Evolutionary conservation across 2,888 invertebrate species (phyloP), one percentile per base, ranked within the genome.

Genomic region (Cyclophora albipunctata): DNA sequence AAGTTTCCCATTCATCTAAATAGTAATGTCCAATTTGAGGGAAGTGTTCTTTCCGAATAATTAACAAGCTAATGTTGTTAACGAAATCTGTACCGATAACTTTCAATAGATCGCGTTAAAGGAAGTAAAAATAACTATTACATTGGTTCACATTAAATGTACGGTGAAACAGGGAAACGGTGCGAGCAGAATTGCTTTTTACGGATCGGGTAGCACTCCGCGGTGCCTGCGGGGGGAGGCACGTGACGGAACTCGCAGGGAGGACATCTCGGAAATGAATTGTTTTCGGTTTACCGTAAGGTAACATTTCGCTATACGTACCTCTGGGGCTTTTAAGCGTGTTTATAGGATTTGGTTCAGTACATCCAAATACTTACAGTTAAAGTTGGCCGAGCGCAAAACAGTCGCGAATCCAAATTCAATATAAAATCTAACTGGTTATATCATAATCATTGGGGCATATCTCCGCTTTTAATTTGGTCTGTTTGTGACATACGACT

Each of bases 161-260:
- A 82, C 78, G 75, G 78, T 78, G 78, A 80, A 82, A 79, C 79
- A 79, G 76, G 75, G 75, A 79, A 84, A 84, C 81, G 79, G 75
- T 60, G 77, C 79, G 82, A 70, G 77, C 79, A 79, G 81, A 84
- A 85, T 84, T 81, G 82, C 81, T 81, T 83, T 84, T 85, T 81
- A 84, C 83, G 84, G 82, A 82, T 84, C 83, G 78, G 66, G 78
- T 81, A 78, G 67, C 82, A 78, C 78, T 75, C 76, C 81, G 69
- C 71, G 72, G 73, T 69, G 73, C 64, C 71, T 77, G 58, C 61
- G 60, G 55, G 58, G 42, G 56, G 57, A 61, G 66, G 63, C 58
- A 69, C 67, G 69, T 62, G 69, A 62, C 63, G 63, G 50, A 50
- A 46, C 50, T 42, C 7, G 52, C 45, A 47, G 50, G 43, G 45